A percentile compares a stretch with the other conserved stretches of the same genome.
Evolutionary conservation across 2,888 invertebrate species (phyloP).

Genomic region (Caenorhabditis macrosperma): DNA sequence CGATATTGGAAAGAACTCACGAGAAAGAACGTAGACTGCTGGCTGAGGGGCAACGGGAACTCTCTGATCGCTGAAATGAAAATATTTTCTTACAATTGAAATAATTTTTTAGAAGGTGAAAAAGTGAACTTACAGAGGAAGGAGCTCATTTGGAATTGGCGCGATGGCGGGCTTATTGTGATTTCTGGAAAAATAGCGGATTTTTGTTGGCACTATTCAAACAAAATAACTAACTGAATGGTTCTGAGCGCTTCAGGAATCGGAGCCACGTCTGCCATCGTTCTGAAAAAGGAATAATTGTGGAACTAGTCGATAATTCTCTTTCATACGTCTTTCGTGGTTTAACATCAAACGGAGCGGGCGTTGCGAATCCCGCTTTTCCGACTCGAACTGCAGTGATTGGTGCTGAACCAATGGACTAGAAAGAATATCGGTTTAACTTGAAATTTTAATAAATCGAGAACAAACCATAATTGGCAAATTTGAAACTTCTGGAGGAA

Average conservation of each 20-base stretch:
- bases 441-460: not conserved
- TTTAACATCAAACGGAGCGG: no score
- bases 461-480: not conserved
- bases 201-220: not conserved
- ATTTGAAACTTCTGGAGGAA: not conserved
- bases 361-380: slow-evolving; percentile 41
- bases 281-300: not conserved
- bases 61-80: not conserved
- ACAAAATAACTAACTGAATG: not conserved
- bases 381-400: slow-evolving; percentile 6
- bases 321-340: no score
- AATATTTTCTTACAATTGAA: not conserved
- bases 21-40: not conserved
- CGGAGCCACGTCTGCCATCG: slow-evolving; percentile 21
- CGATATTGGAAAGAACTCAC: not conserved
- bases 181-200: slow-evolving; percentile 14
- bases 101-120: not conserved
- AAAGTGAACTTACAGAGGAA: slow-evolving; percentile 37
- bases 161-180: slow-evolving; percentile 7
- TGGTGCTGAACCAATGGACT: not conserved
- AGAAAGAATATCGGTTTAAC: not conserved
- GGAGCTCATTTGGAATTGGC: slow-evolving; percentile 28
- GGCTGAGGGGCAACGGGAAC: not conserved
- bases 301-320: no score
- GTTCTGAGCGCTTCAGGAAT: slow-evolving; percentile 24